Evolutionary conservation across 2,888 invertebrate genomes (phyloP).

Genomic region (Dascillus cervinus): DNA sequence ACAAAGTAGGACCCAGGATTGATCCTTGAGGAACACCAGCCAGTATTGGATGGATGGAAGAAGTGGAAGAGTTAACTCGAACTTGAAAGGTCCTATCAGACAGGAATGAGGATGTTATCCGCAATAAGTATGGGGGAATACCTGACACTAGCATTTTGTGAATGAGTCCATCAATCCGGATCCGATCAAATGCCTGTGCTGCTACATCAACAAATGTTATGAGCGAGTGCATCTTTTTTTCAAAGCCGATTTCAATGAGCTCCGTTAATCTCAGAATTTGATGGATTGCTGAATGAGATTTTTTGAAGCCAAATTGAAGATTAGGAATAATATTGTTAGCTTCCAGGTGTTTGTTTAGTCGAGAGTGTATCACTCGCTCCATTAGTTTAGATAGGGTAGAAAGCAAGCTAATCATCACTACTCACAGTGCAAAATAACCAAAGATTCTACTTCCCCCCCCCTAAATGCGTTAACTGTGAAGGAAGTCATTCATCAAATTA

Average conservation of each 20-base stretch:
- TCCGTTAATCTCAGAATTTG: conserved; percentile 3
- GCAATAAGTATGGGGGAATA: conserved; percentile 1
- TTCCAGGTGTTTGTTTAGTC: conserved; percentile 1
- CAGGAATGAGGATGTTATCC: not conserved
- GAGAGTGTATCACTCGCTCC: too few species aligned
- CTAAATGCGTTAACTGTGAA: conserved; percentile 7
- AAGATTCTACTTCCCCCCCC: conserved; percentile 2
- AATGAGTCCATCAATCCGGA: not conserved
- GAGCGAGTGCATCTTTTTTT: not conserved
- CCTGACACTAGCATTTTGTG: not conserved
- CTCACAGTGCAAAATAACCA: conserved; percentile 4
- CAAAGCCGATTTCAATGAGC: conserved; percentile 3
- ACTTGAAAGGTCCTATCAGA: conserved; percentile 1
- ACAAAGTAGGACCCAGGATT: conserved; percentile 2
- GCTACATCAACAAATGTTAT: conserved; percentile 1
- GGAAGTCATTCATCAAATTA: conserved; percentile 9
- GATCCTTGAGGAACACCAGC: conserved; percentile 4
- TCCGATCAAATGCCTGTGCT: conserved; percentile 1
- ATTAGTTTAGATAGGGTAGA: conserved; percentile 10
- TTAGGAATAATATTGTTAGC: conserved; percentile 3
- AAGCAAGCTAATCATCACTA: conserved; percentile 7
- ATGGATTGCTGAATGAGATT: conserved; percentile 3
- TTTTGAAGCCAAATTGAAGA: conserved; percentile 4
- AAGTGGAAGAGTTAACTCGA: not conserved
- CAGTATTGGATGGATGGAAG: not conserved